Evolutionary conservation across 2,888 invertebrate species (phyloP).

Genomic region (Eudasyphora cyanicolor): DNA sequence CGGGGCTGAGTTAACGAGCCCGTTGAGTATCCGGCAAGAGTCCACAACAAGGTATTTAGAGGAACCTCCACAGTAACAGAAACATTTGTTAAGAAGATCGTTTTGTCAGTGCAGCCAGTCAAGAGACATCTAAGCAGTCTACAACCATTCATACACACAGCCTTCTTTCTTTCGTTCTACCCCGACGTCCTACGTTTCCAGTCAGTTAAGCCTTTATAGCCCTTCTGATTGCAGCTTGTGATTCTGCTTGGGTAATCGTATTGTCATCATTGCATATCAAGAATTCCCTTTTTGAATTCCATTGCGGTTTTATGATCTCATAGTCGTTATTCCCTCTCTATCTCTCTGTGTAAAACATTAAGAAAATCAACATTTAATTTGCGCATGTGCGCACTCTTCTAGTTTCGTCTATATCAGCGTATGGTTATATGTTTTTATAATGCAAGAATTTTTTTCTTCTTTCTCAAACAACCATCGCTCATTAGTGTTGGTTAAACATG

Average conservation of each 20-base stretch:
- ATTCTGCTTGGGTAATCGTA: conserved; percentile 55
- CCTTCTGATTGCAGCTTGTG: neutral
- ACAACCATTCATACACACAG: neutral
- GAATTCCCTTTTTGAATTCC: conserved; percentile 64
- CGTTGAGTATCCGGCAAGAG: neutral
- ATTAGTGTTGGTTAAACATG: conserved; percentile 56
- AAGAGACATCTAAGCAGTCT: neutral
- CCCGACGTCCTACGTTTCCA: neutral
- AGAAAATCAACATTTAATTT: conserved; percentile 63
- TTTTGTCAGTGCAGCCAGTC: conserved; percentile 57
- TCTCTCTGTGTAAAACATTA: conserved; percentile 51
- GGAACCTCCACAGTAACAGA: conserved; percentile 31
- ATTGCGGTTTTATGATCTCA: conserved; percentile 62
- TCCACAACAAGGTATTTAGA: neutral
- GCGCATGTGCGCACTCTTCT: conserved; percentile 53
- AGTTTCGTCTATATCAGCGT: neutral
- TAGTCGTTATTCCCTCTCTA: no score
- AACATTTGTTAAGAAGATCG: conserved; percentile 53
- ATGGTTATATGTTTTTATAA: conserved; percentile 36
- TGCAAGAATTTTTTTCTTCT: conserved; percentile 5
- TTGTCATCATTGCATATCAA: conserved; percentile 64
- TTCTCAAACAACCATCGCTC: neutral
- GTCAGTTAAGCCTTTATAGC: neutral
- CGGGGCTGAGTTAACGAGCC: conserved; percentile 36
- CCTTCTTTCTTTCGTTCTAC: neutral